These are phyloP conservation scores for Drosophila recens DNA, from an alignment of 2,888 invertebrate genomes.

Conservation along the genomic window DNA sequence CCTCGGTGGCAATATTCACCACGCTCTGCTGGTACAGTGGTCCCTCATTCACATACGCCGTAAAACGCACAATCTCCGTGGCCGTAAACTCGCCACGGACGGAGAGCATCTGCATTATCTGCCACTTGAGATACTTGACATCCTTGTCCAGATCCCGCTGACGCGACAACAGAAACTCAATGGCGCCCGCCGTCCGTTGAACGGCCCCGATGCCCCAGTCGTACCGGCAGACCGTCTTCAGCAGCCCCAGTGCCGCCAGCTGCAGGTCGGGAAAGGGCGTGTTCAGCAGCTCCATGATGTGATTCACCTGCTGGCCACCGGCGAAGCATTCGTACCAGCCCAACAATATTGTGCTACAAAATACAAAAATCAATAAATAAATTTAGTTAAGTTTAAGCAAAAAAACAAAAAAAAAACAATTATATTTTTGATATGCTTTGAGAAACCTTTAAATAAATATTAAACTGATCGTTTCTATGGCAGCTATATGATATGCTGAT, in stretches of 20 bases:
- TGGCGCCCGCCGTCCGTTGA: slow-evolving; percentile 89
- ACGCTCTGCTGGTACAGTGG: slow-evolving; percentile 90
- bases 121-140: slow-evolving; percentile 88
- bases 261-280: slow-evolving; percentile 94
- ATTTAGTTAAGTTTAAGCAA: not conserved
- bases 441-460: too few species aligned
- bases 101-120: slow-evolving; percentile 89
- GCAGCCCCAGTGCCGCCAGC: slow-evolving; percentile 88
- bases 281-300: slow-evolving; percentile 87
- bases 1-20: slow-evolving; percentile 91
- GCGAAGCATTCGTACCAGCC: slow-evolving; percentile 88
- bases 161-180: slow-evolving; percentile 93
- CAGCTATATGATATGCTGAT: too few species aligned
- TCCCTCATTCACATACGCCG: slow-evolving; percentile 91
- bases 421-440: not conserved
- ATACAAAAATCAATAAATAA: not conserved
- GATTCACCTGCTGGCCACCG: slow-evolving; percentile 87
- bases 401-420: too few species aligned
- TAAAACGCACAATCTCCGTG: slow-evolving; percentile 88
- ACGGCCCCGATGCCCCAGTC: slow-evolving; percentile 93
- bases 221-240: slow-evolving; percentile 89
- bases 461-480: too few species aligned
- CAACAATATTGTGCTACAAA: slow-evolving; percentile 86
- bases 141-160: slow-evolving; percentile 88
- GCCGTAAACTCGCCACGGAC: slow-evolving; percentile 88